Conservation (phyloP, 2,113 vertebrate genomes). For the Eptatretus burgeri region DNA sequence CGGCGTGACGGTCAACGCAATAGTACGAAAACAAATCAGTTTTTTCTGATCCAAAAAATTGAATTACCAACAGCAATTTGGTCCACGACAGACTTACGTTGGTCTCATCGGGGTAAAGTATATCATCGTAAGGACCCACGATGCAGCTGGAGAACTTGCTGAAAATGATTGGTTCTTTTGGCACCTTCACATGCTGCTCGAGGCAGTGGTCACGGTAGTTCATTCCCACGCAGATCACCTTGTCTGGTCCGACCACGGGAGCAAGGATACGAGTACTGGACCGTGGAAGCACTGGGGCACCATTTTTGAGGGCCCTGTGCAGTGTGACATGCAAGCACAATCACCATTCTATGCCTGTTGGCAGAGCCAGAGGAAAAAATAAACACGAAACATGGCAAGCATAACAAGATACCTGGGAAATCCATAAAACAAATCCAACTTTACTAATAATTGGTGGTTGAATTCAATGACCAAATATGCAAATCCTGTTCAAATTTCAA, state of each 20-base stretch:
- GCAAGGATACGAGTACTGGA: slow-evolving; percentile 24
- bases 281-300: slow-evolving; percentile 19
- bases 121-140: slow-evolving; percentile 37
- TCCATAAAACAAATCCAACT: too few relatives aligned
- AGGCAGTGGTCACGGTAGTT: slow-evolving; percentile 67
- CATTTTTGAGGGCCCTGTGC: slow-evolving; percentile 24
- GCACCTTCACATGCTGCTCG: slow-evolving; percentile 39
- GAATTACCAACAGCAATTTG: too few relatives aligned
- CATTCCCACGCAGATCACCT: slow-evolving; percentile 66
- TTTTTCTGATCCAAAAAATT: too few relatives aligned
- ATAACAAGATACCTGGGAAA: too few relatives aligned
- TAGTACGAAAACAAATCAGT: too few relatives aligned
- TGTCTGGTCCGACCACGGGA: slow-evolving; percentile 38
- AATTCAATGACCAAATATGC: too few relatives aligned
- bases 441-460: too few relatives aligned
- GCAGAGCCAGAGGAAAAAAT: too few relatives aligned
- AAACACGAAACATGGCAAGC: too few relatives aligned
- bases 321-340: not conserved
- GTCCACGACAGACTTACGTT: slow-evolving; percentile 16
- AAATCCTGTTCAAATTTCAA: too few relatives aligned
- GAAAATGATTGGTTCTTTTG: slow-evolving; percentile 60
- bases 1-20: too few relatives aligned
- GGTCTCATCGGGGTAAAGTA: slow-evolving; percentile 33
- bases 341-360: too few relatives aligned
- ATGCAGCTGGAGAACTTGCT: slow-evolving; percentile 69